Base-by-base conservation (phyloP, 2,113 vertebrate genomes). In the Stegostoma tigrinum region DNA sequence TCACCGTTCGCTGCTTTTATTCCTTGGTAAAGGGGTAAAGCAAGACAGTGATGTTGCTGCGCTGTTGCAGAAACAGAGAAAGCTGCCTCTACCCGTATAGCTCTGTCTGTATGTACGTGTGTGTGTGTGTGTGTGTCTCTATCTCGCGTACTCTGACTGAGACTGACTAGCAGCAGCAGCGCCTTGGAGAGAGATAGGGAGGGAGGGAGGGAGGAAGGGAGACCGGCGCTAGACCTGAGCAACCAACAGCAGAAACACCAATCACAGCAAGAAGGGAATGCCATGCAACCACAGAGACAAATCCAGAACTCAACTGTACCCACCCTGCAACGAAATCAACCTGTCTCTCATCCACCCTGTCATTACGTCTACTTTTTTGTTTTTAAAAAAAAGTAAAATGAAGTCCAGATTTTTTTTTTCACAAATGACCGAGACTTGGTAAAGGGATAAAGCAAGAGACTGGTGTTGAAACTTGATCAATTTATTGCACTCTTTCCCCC, bases 201-300 rank as follows among this genome's bases (percentile, higher is more conserved):
- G 89, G 72, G 72, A 21, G 68, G 68, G 55, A 5, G 55, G 48
- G 85, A 45, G 45, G 85, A 61, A 61, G 89, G 89, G 27, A 93
- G 89, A 93, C 48, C 52, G 30, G 87, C 89, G 5, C 30, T 34
- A 93, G 68, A 95, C 67, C 94, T 70, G 45, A 95, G 94, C 94
- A 95, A 10, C 42, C 66, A 42, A 72, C 94, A 95, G 42, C 67
- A 52, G 67, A 72, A 19, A 64, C 42, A 95, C 94, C 67, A 72
- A 95, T 95, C 94, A 75, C 12, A 72, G 68, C 27, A 34, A 68
- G 21, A 75, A 52, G 24, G 67, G 67, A 70, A 95, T 72, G 67
- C 67, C 68, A 30, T 45, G 68, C 8, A 95, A 95, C 68, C 94
- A 95, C 34, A 42, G 94, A 34, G 94, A 95, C 68, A 15, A 75